These are phyloP conservation scores for Takifugu rubripes DNA, from an alignment of 2,797 vertebrate genomes.

Conservation along the genomic window DNA sequence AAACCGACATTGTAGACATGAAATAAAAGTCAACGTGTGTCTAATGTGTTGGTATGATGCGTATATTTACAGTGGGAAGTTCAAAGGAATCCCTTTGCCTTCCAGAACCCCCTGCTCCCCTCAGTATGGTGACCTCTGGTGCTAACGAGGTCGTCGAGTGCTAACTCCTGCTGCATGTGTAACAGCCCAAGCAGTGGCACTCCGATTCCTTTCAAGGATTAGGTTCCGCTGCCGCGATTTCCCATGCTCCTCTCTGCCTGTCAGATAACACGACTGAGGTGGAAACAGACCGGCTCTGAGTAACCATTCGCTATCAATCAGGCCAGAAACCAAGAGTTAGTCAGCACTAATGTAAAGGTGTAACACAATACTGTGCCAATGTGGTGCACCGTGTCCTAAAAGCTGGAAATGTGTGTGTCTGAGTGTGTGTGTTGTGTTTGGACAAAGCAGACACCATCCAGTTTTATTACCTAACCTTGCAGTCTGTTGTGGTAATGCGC, in stretches of 20 bases:
- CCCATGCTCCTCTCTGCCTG: slow-evolving; percentile 39
- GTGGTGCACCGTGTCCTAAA: slow-evolving; percentile 43
- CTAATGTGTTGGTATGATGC: slow-evolving; percentile 5
- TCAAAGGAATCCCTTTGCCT: not conserved
- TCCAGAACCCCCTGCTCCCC: not conserved
- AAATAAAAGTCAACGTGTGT: slow-evolving; percentile 35
- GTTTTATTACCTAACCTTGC: slow-evolving; percentile 41
- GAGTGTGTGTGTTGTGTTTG: slow-evolving; percentile 30
- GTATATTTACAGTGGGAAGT: not conserved
- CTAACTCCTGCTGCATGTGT: slow-evolving; percentile 42
- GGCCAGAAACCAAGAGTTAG: slow-evolving; percentile 54
- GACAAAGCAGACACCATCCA: slow-evolving; percentile 43
- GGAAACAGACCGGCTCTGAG: slow-evolving; percentile 19
- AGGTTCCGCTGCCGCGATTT: slow-evolving; percentile 68
- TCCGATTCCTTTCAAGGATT: slow-evolving; percentile 69
- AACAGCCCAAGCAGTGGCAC: slow-evolving; percentile 45
- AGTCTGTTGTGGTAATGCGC: slow-evolving; percentile 48
- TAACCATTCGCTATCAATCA: slow-evolving; percentile 55
- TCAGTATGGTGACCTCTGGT: slow-evolving; percentile 20
- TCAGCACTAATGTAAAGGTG: slow-evolving; percentile 71
- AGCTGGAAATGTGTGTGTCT: slow-evolving; percentile 18
- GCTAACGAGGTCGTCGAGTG: slow-evolving; percentile 35
- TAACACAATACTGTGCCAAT: slow-evolving; percentile 55
- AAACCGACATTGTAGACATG: slow-evolving; percentile 27
- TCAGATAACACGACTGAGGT: slow-evolving; percentile 66